Percentiles rank a stretch among this genome's conserved stretches.
phyloP scores from a whole-genome alignment of 2,113 vertebrate species.

The Sarotherodon lohbergeri region DNA sequence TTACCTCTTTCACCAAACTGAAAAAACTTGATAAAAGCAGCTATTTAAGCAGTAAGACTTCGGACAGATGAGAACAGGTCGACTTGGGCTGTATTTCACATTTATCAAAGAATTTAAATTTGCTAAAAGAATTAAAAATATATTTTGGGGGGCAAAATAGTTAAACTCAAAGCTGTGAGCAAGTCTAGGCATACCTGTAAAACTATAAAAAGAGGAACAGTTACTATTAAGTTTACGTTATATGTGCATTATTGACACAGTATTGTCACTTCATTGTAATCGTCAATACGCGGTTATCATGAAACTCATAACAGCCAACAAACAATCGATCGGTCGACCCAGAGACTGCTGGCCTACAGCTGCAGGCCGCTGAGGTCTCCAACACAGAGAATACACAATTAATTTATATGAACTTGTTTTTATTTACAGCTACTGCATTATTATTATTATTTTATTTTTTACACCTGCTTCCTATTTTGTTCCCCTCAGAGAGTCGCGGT shows the following conservation, averaged over 20 bases:
- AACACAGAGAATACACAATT: too few relatives aligned
- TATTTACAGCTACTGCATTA: neutral
- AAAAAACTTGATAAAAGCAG: neutral
- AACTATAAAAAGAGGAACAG: neutral
- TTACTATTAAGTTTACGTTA: accelerated
- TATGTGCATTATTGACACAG: neutral
- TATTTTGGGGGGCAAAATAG: neutral
- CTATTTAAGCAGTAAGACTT: neutral
- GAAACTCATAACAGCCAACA: neutral
- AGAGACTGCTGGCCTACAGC: neutral
- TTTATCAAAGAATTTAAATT: neutral
- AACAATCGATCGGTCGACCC: neutral
- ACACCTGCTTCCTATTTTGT: neutral
- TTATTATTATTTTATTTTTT: neutral
- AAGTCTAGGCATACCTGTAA: neutral
- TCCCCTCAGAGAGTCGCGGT: neutral
- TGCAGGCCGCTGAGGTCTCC: neutral
- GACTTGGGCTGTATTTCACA: neutral
- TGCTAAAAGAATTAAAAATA: neutral
- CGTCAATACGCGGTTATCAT: accelerated
- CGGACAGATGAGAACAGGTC: neutral
- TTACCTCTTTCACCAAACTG: neutral
- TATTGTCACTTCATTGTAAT: neutral
- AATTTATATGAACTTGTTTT: neutral
- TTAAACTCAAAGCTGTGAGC: accelerated